Conservation (phyloP, 2,888 invertebrate species). For the Napeogenes inachia region DNA sequence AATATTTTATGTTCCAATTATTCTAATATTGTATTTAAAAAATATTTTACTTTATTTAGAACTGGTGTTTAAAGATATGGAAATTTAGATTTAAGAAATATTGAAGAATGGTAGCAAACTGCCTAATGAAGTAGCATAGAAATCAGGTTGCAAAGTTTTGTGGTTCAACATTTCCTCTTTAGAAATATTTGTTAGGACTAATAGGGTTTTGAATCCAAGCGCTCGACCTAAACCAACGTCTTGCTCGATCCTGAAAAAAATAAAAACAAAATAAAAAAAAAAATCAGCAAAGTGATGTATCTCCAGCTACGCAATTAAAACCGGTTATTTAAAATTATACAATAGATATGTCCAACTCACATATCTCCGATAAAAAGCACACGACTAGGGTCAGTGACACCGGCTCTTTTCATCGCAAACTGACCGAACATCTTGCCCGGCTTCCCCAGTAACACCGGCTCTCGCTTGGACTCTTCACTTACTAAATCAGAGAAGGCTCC, state of each 20-base stretch:
- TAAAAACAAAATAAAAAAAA: neutral
- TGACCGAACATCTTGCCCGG: constrained; percentile 66
- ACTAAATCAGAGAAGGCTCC: constrained; percentile 63
- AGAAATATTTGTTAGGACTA: constrained; percentile 79
- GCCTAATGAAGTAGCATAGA: constrained; percentile 56
- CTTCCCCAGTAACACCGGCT: constrained; percentile 68
- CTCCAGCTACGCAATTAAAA: no score
- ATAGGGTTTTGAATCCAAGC: constrained; percentile 83
- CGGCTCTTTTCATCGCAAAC: constrained; percentile 74
- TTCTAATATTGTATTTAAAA: no score
- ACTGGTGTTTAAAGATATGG: no score
- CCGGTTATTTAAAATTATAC: no score
- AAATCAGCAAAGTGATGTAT: no score
- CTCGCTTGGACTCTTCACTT: constrained; percentile 51
- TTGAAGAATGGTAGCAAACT: constrained; percentile 41
- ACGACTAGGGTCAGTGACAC: constrained; percentile 78
- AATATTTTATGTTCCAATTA: no score
- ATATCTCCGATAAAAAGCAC: constrained; percentile 91
- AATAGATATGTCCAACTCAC: constrained; percentile 56
- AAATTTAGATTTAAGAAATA: neutral
- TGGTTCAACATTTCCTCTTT: constrained; percentile 72
- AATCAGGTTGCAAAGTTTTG: constrained; percentile 69
- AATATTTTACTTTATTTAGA: no score
- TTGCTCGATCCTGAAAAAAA: constrained; percentile 80
- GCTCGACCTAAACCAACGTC: constrained; percentile 85